phyloP scores from a whole-genome alignment of 2,797 vertebrate species.

The Menidia menidia region DNA sequence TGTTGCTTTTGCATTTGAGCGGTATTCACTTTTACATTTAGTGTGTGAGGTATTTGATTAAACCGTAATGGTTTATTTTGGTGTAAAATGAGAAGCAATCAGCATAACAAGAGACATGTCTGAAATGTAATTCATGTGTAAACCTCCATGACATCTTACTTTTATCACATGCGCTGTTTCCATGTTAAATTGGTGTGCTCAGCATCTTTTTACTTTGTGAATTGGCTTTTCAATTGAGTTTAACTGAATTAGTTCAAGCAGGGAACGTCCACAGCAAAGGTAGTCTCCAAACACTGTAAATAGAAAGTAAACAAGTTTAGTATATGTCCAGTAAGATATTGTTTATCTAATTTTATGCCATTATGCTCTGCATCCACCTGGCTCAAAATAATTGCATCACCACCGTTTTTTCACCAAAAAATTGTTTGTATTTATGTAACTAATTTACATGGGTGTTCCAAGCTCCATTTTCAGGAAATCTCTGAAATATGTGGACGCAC shows the following conservation, averaged over 20 bases:
- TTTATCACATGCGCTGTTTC: no score
- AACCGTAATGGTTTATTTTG: not conserved
- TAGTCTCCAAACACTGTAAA: not conserved
- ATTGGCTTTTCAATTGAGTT: not conserved
- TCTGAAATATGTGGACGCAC: not conserved
- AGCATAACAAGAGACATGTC: not conserved
- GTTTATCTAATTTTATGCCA: not conserved
- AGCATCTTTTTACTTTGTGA: no score
- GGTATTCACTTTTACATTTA: not conserved
- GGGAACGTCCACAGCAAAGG: not conserved
- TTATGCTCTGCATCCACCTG: not conserved
- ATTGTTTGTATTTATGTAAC: no score
- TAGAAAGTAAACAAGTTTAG: no score
- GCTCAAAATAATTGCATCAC: not conserved
- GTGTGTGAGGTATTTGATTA: slow-evolving; percentile 1
- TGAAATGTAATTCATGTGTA: not conserved
- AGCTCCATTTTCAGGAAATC: not conserved
- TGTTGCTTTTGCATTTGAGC: not conserved
- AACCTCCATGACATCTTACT: no score
- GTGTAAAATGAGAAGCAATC: not conserved
- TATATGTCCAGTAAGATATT: no score
- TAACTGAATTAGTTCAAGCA: not conserved
- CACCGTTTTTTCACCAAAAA: no score
- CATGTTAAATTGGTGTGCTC: no score
- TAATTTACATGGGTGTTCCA: not conserved